Evolutionary conservation across 2,113 vertebrate species (phyloP).

Genomic region (Salvator merianae): DNA sequence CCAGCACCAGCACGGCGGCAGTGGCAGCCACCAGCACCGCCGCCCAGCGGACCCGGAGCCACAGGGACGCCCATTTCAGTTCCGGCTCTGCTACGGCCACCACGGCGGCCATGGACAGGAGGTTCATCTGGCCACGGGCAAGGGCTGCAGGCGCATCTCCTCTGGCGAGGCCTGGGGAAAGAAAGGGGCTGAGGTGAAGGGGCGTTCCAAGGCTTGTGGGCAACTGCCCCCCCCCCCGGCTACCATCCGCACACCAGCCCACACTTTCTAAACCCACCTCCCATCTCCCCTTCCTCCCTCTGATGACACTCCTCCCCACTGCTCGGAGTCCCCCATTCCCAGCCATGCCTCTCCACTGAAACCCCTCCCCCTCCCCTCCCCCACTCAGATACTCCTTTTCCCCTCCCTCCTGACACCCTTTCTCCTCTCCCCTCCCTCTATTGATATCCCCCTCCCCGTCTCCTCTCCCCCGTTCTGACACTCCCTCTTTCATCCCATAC

Average conservation of each 20-base stretch:
- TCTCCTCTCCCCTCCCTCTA: too few species aligned
- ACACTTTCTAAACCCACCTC: background rate
- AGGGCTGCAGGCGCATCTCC: background rate
- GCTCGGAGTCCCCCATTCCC: too few species aligned
- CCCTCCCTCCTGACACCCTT: accelerated
- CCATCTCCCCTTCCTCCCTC: too few species aligned
- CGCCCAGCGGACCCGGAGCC: slow-evolving; percentile 80
- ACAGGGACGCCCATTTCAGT: slow-evolving; percentile 77
- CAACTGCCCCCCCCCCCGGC: background rate
- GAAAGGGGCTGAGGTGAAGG: too few species aligned
- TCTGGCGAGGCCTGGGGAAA: accelerated
- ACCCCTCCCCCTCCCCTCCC: background rate
- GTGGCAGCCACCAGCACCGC: slow-evolving; percentile 78
- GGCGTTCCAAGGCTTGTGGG: accelerated
- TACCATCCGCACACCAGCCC: background rate
- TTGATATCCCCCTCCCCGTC: background rate
- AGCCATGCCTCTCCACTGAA: too few species aligned
- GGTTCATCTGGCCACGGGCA: slow-evolving; percentile 65
- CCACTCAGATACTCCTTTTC: accelerated
- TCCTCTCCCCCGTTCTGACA: background rate
- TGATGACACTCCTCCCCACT: too few species aligned
- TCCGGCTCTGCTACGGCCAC: slow-evolving; percentile 67
- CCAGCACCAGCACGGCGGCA: slow-evolving; percentile 80
- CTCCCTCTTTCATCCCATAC: too few species aligned
- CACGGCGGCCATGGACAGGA: slow-evolving; percentile 70